These are phyloP conservation scores for Halcyon smyrnensis DNA, from an alignment of 2,797 vertebrate genomes.

Conservation along the genomic window DNA sequence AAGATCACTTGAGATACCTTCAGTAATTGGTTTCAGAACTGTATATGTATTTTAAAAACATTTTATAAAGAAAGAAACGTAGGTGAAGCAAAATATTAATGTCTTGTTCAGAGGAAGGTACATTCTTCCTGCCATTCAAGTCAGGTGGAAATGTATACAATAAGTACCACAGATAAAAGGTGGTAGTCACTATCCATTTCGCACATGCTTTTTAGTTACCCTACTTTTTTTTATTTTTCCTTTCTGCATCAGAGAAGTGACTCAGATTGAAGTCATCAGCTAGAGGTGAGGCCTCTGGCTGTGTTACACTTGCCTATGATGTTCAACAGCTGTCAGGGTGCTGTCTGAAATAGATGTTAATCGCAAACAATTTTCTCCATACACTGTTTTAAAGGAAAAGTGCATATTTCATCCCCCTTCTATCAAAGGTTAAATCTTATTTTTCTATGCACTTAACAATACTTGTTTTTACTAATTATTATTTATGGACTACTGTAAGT, in stretches of 20 bases:
- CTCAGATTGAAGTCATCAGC: not conserved
- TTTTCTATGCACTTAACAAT: not conserved
- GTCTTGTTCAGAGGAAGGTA: not conserved
- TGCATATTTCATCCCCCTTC: not conserved
- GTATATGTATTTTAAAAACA: not conserved
- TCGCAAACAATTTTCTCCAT: not conserved
- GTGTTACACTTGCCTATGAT: not conserved
- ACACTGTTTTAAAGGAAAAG: not conserved
- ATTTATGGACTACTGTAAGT: not conserved
- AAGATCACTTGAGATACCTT: not conserved
- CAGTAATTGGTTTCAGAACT: not conserved
- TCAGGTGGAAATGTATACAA: not conserved
- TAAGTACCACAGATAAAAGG: accelerated
- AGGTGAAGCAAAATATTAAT: not conserved
- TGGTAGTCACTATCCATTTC: not conserved
- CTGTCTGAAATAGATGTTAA: not conserved
- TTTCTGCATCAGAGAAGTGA: not conserved
- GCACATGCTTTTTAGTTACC: not conserved
- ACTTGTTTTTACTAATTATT: not conserved
- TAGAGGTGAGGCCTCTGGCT: not conserved
- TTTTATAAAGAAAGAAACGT: not conserved
- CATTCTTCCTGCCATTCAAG: not conserved
- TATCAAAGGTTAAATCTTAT: not conserved
- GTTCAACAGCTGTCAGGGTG: not conserved
- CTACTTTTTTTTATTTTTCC: not conserved